A percentile compares a stretch with the other conserved stretches of the same genome.
Evolutionary conservation across 2,113 vertebrate genomes (phyloP).

Genomic region (Epinephelus cyanopodus): DNA sequence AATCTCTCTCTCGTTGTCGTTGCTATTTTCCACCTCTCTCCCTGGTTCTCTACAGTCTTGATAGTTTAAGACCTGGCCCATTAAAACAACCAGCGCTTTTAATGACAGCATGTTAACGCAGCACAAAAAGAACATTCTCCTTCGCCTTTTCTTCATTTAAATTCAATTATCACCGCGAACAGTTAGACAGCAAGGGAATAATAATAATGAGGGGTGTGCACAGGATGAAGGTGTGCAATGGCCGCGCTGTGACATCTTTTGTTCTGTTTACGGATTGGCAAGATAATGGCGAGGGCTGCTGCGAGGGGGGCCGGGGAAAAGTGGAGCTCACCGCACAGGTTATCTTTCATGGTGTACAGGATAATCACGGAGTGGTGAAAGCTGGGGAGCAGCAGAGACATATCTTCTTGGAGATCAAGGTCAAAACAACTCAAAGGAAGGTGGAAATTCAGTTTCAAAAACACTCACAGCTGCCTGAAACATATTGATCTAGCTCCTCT

Average conservation of each 20-base stretch:
- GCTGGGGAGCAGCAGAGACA: constrained; percentile 69
- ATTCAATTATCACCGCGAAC: constrained; percentile 76
- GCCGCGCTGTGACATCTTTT: constrained; percentile 79
- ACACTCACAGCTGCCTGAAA: constrained; percentile 81
- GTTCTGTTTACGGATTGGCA: constrained; percentile 80
- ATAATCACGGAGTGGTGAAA: constrained; percentile 81
- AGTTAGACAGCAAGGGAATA: constrained; percentile 78
- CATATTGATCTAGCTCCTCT: constrained; percentile 81
- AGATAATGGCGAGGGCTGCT: constrained; percentile 77
- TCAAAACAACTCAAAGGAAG: constrained; percentile 84
- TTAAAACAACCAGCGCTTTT: constrained; percentile 70
- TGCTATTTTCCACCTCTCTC: constrained; percentile 47
- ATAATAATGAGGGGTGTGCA: constrained; percentile 77
- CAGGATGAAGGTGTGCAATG: constrained; percentile 73
- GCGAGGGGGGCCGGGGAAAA: constrained; percentile 66
- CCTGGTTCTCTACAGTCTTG: constrained; percentile 28
- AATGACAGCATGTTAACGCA: constrained; percentile 72
- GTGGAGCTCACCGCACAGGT: constrained; percentile 76
- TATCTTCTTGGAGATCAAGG: constrained; percentile 84
- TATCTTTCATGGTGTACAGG: constrained; percentile 83
- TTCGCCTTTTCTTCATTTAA: constrained; percentile 80
- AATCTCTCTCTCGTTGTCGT: constrained; percentile 42
- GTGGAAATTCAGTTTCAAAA: constrained; percentile 83
- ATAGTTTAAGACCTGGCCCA: constrained; percentile 62
- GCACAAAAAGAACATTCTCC: constrained; percentile 66